Percentiles rank a stretch among this genome's conserved stretches.
phyloP scores from a whole-genome alignment of 2,797 vertebrate species.

The Mormyrops attenuatus region DNA sequence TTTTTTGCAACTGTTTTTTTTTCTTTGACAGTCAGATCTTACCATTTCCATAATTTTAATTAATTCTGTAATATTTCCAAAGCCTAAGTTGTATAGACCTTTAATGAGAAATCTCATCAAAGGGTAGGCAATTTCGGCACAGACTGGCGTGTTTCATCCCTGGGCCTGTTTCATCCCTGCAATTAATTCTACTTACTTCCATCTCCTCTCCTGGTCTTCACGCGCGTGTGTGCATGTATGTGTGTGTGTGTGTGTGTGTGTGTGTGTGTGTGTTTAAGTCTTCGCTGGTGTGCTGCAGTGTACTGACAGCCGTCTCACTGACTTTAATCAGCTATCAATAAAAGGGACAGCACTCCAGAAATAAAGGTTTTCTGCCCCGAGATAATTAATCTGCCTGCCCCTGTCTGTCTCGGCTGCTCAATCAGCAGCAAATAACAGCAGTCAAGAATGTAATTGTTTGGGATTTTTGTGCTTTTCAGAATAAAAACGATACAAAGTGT shows the following conservation, averaged over 20 bases:
- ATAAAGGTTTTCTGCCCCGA: slow-evolving; percentile 72
- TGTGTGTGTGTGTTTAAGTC: slow-evolving; percentile 11
- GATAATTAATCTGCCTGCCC: slow-evolving; percentile 86
- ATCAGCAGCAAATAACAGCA: slow-evolving; percentile 86
- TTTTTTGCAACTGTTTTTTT: slow-evolving; percentile 28
- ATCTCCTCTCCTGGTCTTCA: slow-evolving; percentile 13
- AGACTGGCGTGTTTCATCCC: slow-evolving; percentile 36
- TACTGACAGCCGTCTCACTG: slow-evolving; percentile 67
- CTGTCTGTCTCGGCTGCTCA: slow-evolving; percentile 78
- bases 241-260: slow-evolving; percentile 31
- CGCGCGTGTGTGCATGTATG: neutral
- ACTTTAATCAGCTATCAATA: slow-evolving; percentile 77
- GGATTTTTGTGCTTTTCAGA: slow-evolving; percentile 54
- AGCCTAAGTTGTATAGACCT: slow-evolving; percentile 59
- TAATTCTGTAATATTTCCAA: slow-evolving; percentile 68
- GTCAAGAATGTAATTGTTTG: slow-evolving; percentile 88
- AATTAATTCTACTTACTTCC: slow-evolving; percentile 44
- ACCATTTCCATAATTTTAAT: slow-evolving; percentile 67
- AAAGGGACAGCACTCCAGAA: slow-evolving; percentile 75
- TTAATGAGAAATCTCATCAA: slow-evolving; percentile 69
- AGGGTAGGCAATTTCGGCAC: slow-evolving; percentile 56
- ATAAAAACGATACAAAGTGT: neutral
- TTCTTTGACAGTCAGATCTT: slow-evolving; percentile 51
- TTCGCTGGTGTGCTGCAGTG: slow-evolving; percentile 44
- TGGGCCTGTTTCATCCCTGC: slow-evolving; percentile 28